Percentiles rank a stretch among this genome's conserved stretches.
Conservation (phyloP, 2,797 vertebrate genomes). For the Neomorphus geoffroyi region DNA sequence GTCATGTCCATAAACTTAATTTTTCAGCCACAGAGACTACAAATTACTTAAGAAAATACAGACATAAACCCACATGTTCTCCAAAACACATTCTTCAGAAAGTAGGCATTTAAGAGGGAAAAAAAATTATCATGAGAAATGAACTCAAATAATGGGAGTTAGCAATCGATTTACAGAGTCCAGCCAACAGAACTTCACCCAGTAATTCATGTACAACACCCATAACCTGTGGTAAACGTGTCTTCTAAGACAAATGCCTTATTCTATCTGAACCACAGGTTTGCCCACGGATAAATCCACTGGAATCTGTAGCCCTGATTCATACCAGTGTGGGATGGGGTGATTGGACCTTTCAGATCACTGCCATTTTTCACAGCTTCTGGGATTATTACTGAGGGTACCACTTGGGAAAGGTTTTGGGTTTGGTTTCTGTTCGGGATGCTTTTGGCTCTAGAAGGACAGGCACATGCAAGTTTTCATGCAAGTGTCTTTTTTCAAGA, state of each 20-base stretch:
- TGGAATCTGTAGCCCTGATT: neutral
- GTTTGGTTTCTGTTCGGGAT: neutral
- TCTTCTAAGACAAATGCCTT: constrained; percentile 3
- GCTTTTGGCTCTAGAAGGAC: neutral
- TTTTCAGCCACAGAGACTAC: neutral
- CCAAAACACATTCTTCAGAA: neutral
- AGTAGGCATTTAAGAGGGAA: neutral
- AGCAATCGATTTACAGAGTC: neutral
- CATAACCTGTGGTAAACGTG: constrained; percentile 36
- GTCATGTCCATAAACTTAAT: neutral
- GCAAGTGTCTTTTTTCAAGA: neutral
- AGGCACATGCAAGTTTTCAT: neutral
- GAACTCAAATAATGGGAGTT: neutral
- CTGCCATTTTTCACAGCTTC: neutral
- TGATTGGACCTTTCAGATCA: neutral
- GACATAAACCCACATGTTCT: neutral
- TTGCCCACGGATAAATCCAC: constrained; percentile 8
- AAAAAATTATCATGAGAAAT: neutral
- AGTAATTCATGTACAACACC: constrained; percentile 11
- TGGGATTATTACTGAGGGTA: neutral
- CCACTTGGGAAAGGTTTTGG: neutral
- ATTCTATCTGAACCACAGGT: neutral
- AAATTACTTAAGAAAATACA: neutral
- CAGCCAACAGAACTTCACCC: neutral
- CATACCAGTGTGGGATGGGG: neutral